phyloP scores from a whole-genome alignment of 2,797 vertebrate species.

The Coregonus sp. region DNA sequence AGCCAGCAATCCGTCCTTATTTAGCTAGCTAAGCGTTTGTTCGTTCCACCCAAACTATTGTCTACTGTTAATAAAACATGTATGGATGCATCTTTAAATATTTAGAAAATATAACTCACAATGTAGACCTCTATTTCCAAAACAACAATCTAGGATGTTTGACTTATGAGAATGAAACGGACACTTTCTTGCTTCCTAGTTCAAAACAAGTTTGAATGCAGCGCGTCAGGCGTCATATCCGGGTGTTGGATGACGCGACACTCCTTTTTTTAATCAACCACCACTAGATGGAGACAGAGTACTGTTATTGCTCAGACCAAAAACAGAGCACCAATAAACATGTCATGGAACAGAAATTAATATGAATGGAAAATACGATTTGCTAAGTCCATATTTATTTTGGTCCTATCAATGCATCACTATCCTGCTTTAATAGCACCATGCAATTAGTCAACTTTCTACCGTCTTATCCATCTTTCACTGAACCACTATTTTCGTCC shows the following conservation, averaged over 20 bases:
- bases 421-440: not conserved
- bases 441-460: not conserved
- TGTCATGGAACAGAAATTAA: not conserved
- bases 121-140: not conserved
- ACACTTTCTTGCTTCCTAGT: constrained; percentile 11
- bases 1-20: too few species aligned
- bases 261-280: not conserved
- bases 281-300: constrained; percentile 18
- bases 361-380: not conserved
- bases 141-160: not conserved
- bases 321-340: not conserved
- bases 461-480: not conserved
- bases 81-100: not conserved
- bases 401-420: not conserved
- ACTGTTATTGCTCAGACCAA: not conserved
- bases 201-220: constrained; percentile 74
- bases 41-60: not conserved
- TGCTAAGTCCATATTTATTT: not conserved
- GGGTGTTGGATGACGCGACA: not conserved
- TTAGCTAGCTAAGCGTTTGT: not conserved
- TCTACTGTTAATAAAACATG: not conserved
- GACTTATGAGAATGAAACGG: constrained; percentile 18
- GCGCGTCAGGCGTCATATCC: constrained; percentile 71
- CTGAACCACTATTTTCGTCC: not conserved
- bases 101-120: constrained; percentile 21